phyloP scores from a whole-genome alignment of 2,888 invertebrate species.

The Zygothrica quintamaculata region DNA sequence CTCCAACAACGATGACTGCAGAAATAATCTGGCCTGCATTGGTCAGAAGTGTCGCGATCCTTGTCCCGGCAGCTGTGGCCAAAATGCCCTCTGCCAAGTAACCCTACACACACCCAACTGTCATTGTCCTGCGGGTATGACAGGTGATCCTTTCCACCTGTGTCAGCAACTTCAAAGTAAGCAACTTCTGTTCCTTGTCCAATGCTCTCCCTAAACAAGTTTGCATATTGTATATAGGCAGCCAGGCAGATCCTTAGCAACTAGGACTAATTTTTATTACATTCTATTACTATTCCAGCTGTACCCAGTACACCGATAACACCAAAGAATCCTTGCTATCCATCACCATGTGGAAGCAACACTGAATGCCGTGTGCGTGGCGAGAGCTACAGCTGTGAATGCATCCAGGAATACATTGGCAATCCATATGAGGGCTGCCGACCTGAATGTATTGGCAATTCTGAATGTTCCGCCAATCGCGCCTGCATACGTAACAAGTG shows the following conservation, averaged over 20 bases:
- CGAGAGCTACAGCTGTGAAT: conserved; percentile 86
- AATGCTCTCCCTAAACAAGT: conserved; percentile 30
- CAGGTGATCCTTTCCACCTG: conserved; percentile 90
- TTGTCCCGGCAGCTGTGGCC: conserved; percentile 91
- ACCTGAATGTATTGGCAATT: conserved; percentile 94
- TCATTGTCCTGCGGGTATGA: conserved; percentile 87
- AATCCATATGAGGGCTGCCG: conserved; percentile 91
- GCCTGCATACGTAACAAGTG: conserved; percentile 94
- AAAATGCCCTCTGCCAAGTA: conserved; percentile 90
- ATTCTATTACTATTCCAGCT: conserved; percentile 52
- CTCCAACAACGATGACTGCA: conserved; percentile 89
- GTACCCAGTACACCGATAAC: conserved; percentile 53
- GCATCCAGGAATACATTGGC: conserved; percentile 88
- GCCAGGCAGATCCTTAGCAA: conserved; percentile 31
- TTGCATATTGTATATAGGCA: conserved; percentile 75
- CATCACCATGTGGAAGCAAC: conserved; percentile 90
- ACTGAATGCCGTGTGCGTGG: conserved; percentile 87
- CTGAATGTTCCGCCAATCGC: conserved; percentile 92
- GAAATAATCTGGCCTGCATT: conserved; percentile 88
- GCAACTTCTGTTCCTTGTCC: too few species aligned
- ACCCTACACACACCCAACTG: conserved; percentile 91
- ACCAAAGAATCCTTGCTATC: conserved; percentile 88
- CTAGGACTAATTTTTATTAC: conserved; percentile 3
- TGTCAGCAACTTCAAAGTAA: conserved; percentile 85
- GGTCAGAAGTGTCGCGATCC: conserved; percentile 90